Conservation (phyloP, 2,888 invertebrate genomes). For the Rutpela maculata region DNA sequence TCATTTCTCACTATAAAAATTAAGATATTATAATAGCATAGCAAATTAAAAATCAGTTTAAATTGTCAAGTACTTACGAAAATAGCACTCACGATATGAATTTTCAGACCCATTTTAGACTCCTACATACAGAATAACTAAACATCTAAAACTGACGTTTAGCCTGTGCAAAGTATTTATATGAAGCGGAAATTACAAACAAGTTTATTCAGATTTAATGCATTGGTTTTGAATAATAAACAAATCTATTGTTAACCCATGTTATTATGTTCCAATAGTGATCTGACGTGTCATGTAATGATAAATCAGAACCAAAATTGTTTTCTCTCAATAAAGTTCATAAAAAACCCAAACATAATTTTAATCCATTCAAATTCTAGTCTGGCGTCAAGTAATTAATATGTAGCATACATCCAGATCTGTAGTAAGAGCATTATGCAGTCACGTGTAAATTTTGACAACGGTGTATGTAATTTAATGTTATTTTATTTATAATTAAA, state of each 20-base stretch:
- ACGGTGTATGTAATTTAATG: too few relatives aligned
- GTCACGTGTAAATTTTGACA: too few relatives aligned
- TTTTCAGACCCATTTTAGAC: conserved; percentile 23
- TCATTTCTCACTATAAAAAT: too few relatives aligned
- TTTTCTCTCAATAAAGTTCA: neutral
- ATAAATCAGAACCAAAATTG: neutral
- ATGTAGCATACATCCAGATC: neutral
- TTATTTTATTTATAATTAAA: too few relatives aligned
- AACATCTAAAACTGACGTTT: conserved; percentile 16
- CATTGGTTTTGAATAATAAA: conserved; percentile 29
- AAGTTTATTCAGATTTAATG: conserved; percentile 29
- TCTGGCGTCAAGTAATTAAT: neutral
- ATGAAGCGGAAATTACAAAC: conserved; percentile 19
- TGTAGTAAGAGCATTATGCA: neutral
- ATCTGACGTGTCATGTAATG: neutral
- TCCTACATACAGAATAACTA: conserved; percentile 17
- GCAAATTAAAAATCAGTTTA: conserved; percentile 8
- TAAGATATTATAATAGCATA: too few relatives aligned
- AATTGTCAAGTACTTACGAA: conserved; percentile 25
- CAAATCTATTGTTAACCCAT: conserved; percentile 15
- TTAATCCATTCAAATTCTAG: neutral
- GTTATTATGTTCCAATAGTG: conserved; percentile 2
- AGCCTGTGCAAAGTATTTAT: conserved; percentile 26
- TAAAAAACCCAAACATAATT: conserved; percentile 33
- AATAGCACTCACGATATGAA: conserved; percentile 8